Conservation (phyloP, 2,113 vertebrate species). For the Collichthys lucidus region DNA sequence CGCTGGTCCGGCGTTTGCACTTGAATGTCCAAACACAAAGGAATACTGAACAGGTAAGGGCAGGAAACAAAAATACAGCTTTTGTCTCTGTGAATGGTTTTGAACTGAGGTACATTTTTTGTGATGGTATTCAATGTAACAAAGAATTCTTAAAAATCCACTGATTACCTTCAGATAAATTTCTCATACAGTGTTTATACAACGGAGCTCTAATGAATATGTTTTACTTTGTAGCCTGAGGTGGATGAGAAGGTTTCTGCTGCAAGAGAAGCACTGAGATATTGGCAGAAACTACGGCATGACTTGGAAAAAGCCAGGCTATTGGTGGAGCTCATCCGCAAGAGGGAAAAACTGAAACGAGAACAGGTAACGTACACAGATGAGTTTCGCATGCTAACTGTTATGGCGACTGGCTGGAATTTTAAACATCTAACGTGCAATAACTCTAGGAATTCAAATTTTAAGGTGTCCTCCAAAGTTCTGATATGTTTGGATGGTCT, state of each 20-base stretch:
- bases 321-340: conserved; percentile 96
- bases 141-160: not conserved
- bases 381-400: not conserved
- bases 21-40: conserved; percentile 91
- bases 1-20: conserved; percentile 93
- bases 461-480: not conserved
- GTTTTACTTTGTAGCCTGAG: conserved; percentile 85
- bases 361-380: conserved; percentile 88
- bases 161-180: not conserved
- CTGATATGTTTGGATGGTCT: not conserved
- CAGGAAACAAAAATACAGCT: not conserved
- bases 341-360: conserved; percentile 96
- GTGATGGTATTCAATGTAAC: not conserved
- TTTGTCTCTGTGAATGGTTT: not conserved
- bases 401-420: not conserved
- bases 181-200: not conserved
- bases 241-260: conserved; percentile 95
- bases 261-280: conserved; percentile 94
- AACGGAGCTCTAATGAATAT: not conserved
- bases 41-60: conserved; percentile 89
- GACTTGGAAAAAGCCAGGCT: conserved; percentile 95
- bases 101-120: not conserved
- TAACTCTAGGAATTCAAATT: not conserved
- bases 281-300: conserved; percentile 98
- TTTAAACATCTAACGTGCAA: not conserved